These are phyloP conservation scores for Mimumesa dahlbomi DNA, from an alignment of 2,888 invertebrate species.

Conservation along the genomic window DNA sequence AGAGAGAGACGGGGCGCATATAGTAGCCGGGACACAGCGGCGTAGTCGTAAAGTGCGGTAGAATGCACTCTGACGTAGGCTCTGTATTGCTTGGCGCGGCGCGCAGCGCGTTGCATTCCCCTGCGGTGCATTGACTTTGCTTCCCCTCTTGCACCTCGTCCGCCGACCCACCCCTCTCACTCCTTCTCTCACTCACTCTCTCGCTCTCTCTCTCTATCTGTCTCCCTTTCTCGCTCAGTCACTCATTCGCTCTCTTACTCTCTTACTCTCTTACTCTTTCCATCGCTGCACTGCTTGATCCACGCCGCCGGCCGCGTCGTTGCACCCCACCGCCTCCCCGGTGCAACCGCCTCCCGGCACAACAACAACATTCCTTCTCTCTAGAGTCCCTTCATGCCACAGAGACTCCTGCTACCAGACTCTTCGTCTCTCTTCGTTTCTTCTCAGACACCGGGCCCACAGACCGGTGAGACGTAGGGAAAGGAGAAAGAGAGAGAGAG, in stretches of 20 bases:
- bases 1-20: conserved; percentile 18
- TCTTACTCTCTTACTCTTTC: conserved; percentile 30
- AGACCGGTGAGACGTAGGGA: neutral
- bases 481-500: conserved; percentile 28
- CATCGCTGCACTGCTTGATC: conserved; percentile 47
- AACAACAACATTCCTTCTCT: conserved; percentile 79
- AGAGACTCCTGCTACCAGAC: conserved; percentile 69
- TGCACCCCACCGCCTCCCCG: conserved; percentile 64
- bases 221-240: conserved; percentile 29
- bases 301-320: conserved; percentile 55
- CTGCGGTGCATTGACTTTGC: conserved; percentile 78
- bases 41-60: conserved; percentile 66
- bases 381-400: conserved; percentile 70
- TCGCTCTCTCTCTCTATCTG: conserved; percentile 31
- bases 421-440: conserved; percentile 49
- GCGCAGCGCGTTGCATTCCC: conserved; percentile 76
- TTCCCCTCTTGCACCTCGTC: conserved; percentile 58
- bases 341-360: conserved; percentile 75
- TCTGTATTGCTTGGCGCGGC: conserved; percentile 71
- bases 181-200: conserved; percentile 29
- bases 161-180: conserved; percentile 46
- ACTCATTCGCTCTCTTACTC: conserved; percentile 28
- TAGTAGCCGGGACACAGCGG: conserved; percentile 41
- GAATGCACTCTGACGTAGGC: conserved; percentile 75
- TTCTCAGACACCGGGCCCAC: conserved; percentile 9